A percentile compares a stretch with the other conserved stretches of the same genome.
These are phyloP conservation scores for Prunella strophiata DNA, from an alignment of 2,797 vertebrate species.

Conservation along the genomic window DNA sequence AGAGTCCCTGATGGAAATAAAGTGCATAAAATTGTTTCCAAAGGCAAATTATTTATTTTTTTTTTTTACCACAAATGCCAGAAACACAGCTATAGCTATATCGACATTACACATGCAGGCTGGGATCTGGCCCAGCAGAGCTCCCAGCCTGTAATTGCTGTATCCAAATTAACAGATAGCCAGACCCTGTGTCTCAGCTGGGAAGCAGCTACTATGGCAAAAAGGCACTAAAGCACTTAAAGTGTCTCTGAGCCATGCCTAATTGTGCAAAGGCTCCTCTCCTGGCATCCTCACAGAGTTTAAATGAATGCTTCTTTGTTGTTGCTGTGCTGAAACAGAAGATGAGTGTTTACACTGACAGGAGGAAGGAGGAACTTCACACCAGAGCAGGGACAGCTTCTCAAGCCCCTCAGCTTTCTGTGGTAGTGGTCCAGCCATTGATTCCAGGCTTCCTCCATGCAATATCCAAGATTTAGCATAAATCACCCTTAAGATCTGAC, in stretches of 20 bases:
- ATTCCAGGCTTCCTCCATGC: background rate
- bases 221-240: slow-evolving; percentile 21
- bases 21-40: background rate
- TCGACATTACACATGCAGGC: background rate
- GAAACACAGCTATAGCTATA: background rate
- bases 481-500: background rate
- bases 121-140: background rate
- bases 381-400: background rate
- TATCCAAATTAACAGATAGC: slow-evolving; percentile 8
- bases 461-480: accelerated
- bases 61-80: background rate
- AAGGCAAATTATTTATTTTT: background rate
- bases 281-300: accelerated
- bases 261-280: background rate
- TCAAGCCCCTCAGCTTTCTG: background rate
- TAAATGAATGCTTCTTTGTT: background rate
- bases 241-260: background rate
- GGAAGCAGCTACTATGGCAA: background rate
- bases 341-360: background rate
- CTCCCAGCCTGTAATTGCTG: slow-evolving; percentile 18
- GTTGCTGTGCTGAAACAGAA: background rate
- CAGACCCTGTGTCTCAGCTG: background rate
- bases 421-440: accelerated
- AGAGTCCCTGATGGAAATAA: background rate
- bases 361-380: background rate